Evolutionary conservation across 2,113 vertebrate genomes (phyloP).

Genomic region (Platysternon megacephalum): DNA sequence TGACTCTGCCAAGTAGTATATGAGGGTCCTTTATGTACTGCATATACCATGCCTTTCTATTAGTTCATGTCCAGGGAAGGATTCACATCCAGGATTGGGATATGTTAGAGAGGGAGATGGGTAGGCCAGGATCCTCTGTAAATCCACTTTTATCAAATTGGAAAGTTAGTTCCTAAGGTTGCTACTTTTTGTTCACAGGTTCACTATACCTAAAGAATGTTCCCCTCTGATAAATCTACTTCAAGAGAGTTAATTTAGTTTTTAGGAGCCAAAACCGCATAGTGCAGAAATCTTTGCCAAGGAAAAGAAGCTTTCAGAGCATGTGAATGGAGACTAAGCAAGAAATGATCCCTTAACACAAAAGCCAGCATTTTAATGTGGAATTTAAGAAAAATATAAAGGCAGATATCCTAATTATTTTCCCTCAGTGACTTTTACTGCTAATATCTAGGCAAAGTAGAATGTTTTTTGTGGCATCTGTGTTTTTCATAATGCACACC

Average conservation of each 20-base stretch:
- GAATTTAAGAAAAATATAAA: neutral
- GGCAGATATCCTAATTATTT: neutral
- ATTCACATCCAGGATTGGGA: too few species aligned
- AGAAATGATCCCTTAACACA: neutral
- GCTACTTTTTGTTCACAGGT: too few species aligned
- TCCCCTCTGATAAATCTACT: rapidly evolving
- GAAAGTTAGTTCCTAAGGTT: neutral
- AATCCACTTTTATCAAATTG: rapidly evolving
- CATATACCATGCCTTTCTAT: rapidly evolving
- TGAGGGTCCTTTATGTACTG: rapidly evolving
- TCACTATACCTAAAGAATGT: too few species aligned
- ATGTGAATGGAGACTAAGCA: rapidly evolving
- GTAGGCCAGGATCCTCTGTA: too few species aligned
- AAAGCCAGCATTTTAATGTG: neutral
- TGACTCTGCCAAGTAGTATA: rapidly evolving
- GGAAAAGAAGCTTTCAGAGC: neutral
- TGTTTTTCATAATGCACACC: conserved; percentile 88
- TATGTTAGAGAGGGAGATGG: too few species aligned
- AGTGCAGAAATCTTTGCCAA: neutral
- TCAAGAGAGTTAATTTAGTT: neutral
- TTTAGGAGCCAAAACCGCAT: neutral
- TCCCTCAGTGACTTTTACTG: neutral
- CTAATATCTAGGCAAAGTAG: rapidly evolving
- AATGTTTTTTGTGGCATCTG: conserved; percentile 80
- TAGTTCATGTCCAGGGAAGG: neutral